These are phyloP conservation scores for Polypedilum pembai DNA, from an alignment of 1,140 invertebrate species.

Conservation along the genomic window DNA sequence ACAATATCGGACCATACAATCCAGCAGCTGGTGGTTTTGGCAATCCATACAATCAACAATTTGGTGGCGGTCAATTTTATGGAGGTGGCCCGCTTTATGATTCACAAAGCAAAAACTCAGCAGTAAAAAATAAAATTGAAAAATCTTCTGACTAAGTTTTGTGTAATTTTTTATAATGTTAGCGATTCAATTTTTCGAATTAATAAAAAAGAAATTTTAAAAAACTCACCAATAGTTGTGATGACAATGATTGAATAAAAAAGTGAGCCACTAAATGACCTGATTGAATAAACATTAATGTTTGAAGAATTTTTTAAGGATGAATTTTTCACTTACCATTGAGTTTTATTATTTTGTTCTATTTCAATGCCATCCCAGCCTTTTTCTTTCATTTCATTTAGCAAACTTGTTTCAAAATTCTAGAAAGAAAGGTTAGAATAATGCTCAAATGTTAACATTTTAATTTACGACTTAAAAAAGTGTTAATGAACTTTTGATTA, in stretches of 20 bases:
- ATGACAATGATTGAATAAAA: constrained; percentile 98
- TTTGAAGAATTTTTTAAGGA: too few species aligned
- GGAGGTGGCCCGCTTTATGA: neutral
- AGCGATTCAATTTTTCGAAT: constrained; percentile 33
- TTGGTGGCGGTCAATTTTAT: neutral
- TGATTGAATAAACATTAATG: constrained; percentile 51
- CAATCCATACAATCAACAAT: neutral
- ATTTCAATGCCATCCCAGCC: constrained; percentile 89
- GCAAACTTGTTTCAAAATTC: constrained; percentile 72
- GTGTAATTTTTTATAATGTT: neutral
- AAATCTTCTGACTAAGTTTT: constrained; percentile 3
- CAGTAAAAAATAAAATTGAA: neutral
- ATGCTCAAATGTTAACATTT: constrained; percentile 15
- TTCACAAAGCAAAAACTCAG: constrained; percentile 7
- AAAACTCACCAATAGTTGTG: constrained; percentile 81
- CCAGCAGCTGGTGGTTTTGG: neutral
- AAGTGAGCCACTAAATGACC: constrained; percentile 84
- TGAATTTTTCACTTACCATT: too few species aligned
- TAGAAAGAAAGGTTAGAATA: constrained; percentile 35
- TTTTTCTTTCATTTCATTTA: constrained; percentile 75
- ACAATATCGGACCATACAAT: neutral
- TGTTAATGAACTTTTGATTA: too few species aligned
- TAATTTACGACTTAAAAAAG: constrained; percentile 21
- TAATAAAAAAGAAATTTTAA: constrained; percentile 29
- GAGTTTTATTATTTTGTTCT: constrained; percentile 43